Evolutionary conservation across 92 coral and sea anemone genomes (phyloP), one percentile per base, ranked within the genome.

Genomic region (Metridium senile): DNA sequence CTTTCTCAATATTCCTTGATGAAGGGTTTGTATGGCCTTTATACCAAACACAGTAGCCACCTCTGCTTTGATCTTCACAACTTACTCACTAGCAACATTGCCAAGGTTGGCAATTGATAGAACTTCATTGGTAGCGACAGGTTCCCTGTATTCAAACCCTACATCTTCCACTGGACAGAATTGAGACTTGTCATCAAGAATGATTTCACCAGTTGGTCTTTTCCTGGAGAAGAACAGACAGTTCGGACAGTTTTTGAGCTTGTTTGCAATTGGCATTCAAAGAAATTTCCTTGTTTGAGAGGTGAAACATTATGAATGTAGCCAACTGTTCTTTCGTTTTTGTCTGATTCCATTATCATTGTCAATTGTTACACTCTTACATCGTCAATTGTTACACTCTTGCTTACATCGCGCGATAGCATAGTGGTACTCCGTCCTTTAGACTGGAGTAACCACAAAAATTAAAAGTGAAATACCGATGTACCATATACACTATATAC

Each of bases 71-170:
- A 76, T 23, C 43, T 62, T 68, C 7, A 84, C 58, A 1, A 84
- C 74, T 74, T 84, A 84, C 53, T 84, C 88, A 25, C 77, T 16
- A 54, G 88, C 84, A 70, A 78, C 74, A 18, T 84, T 65, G 30
- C 62, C 65, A 31, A 70, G 74, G 32, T 82, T 35, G 29, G 84
- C 63, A 43, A 70, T 26, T 22, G 58, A 23, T 1, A 70, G 30
- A 22, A 45, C 62, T 7, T 46, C 58, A 45, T 46, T 68, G 45
- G 46, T 30, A 8, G 49, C 2, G 13, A 66, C 71, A 66, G 71
- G 26, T 11, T 66, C 71, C n/a, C 4, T 66, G 71, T 66, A 66
- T 30, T 31, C 47, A 66, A 66, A 66, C 0, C 71, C 71, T 13
- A 66, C 23, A 4, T 66, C 51, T 66, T 31, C 21, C 11, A 66